Evolutionary conservation across 1,140 invertebrate species (phyloP), one percentile per base, ranked within the genome.

Genomic region (Drosophila repletoides): DNA sequence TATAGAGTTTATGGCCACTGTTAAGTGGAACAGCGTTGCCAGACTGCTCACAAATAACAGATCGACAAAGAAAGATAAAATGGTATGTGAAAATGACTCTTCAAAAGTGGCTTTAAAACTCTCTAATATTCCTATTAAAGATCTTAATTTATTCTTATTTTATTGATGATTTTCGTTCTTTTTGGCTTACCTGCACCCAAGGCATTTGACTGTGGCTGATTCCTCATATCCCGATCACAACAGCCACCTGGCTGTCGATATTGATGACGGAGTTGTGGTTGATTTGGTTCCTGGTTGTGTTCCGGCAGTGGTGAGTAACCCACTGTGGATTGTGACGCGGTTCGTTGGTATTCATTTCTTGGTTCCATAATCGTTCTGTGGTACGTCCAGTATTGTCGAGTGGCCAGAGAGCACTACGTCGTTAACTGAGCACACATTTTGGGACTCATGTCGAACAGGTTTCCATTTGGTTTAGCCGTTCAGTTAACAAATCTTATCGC

Each of bases 181-280:
- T 17, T 14, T 1, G 5, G 9, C 67, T 69, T 45, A 83, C 77
- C 77, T 3, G 77, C 73, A 1, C 69, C 74, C 5, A 83, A 41
- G 12, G 79, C 79, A 77, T 83, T 84, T 3, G 79, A 69, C 22
- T 83, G 77, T 0, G 77, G 77, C 19, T 73, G 77, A 56, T 83
- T 84, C 1, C 79, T 55, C 2, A 70, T 36, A 71, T 81, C 77
- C 4, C 60, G 51, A n/a, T 70, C 84, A 36, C 79, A 84, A 28
- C 77, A 84, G 5, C 29, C 31, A n/a, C 17, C 26, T 0, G 33
- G 49, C 10, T 43, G 24, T 31, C 33, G 49, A 24, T 61, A 49
- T 2, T 41, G 36, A 6, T 53, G 26, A 5, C 43, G 29, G 5
- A 26, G 61, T n/a, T 26, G 24, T 4, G 24, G 38, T n/a, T n/a